phyloP scores from a whole-genome alignment of 2,113 vertebrate genomes.

The Protomyctophum bolini region DNA sequence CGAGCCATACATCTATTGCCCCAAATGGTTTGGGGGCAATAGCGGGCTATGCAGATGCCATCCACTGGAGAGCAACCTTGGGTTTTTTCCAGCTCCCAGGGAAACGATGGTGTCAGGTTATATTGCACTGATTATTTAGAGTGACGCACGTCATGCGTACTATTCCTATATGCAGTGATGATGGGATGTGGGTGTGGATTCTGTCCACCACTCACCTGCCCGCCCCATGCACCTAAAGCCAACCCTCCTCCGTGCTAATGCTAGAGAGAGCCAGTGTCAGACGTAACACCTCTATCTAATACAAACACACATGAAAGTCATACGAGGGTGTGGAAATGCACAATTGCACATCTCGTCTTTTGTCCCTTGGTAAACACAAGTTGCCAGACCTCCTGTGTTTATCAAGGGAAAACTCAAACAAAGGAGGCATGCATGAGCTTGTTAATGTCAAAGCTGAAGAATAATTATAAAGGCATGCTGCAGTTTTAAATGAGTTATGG shows the following conservation, averaged over 20 bases:
- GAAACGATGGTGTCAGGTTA: slow-evolving; percentile 19
- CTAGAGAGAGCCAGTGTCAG: slow-evolving; percentile 2
- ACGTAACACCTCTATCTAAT: slow-evolving; percentile 13
- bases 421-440: not conserved
- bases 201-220: slow-evolving; percentile 48
- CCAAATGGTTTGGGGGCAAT: slow-evolving; percentile 11
- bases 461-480: not conserved
- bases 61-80: not conserved
- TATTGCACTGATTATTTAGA: slow-evolving; percentile 14
- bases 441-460: no score
- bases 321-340: slow-evolving; percentile 17
- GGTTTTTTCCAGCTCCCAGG: not conserved
- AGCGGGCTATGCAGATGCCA: not conserved
- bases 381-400: not conserved
- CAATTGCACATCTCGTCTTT: not conserved
- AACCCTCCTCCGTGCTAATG: not conserved
- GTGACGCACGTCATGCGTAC: no score
- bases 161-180: slow-evolving; percentile 7
- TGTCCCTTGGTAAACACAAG: slow-evolving; percentile 1
- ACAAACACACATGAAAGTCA: slow-evolving; percentile 62
- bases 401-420: not conserved
- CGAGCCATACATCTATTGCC: not conserved
- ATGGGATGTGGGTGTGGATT: slow-evolving; percentile 40
- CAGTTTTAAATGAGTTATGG: not conserved
- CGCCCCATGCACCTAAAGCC: slow-evolving; percentile 1